phyloP scores from a whole-genome alignment of 2,113 vertebrate species.

The Alces alces region DNA sequence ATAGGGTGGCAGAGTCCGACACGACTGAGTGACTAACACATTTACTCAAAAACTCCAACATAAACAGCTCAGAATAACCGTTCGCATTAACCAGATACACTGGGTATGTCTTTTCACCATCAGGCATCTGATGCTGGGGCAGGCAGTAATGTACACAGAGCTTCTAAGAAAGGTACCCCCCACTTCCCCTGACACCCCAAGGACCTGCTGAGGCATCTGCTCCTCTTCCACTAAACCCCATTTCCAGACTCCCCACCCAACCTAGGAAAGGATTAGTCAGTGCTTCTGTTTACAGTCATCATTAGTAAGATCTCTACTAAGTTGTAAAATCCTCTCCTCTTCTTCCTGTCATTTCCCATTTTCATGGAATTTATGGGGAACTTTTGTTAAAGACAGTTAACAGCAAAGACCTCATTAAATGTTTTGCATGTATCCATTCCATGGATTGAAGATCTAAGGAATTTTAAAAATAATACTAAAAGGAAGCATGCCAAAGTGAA shows the following conservation, averaged over 20 bases:
- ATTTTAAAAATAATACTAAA: not conserved
- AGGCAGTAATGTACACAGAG: not conserved
- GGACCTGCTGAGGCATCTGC: not conserved
- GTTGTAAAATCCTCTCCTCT: not conserved
- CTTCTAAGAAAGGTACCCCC: not conserved
- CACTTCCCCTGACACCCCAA: not conserved
- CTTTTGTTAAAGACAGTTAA: not conserved
- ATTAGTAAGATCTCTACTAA: not conserved
- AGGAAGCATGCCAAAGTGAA: not conserved
- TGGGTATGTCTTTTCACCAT: not conserved
- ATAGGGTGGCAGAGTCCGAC: not conserved
- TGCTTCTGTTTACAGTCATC: not conserved
- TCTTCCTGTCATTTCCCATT: not conserved
- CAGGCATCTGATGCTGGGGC: not conserved
- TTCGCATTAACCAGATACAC: rapidly evolving
- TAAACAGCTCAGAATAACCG: not conserved
- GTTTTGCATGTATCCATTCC: not conserved
- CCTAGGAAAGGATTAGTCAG: not conserved
- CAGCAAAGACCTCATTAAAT: not conserved
- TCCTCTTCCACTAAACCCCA: not conserved
- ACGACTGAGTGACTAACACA: not conserved
- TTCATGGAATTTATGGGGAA: not conserved
- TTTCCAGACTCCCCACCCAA: not conserved
- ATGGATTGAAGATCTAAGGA: not conserved
- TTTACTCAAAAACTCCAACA: not conserved